Base-by-base conservation (phyloP, 2,888 invertebrate species). In the Timema podura region DNA sequence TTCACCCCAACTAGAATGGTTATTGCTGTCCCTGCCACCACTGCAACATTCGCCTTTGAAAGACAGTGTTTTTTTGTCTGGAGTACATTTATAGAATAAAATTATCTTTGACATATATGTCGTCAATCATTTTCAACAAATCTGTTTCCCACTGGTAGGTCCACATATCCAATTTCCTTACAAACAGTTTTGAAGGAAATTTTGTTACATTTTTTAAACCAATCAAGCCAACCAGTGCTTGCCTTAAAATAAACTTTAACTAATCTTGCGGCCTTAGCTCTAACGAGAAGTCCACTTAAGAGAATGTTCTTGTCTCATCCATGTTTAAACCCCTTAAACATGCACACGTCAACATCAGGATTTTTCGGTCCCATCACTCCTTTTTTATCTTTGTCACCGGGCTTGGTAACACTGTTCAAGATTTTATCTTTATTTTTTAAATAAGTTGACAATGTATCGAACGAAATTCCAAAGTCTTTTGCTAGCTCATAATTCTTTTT, bases 271-370 rank as follows among this genome's bases (percentile, higher is more conserved):
- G 57, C 57, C 30, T 57, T 57, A 13, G 57, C 57, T 57, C 13
- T 7, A 6, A 13, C 13, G n/a, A 57, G 57, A 57, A 6, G 15
- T 57, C 57, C 57, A 8, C 57, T 9, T 49, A 49, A 49, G 11
- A n/a, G 30, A 64, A 64, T 64, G 45, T 10, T 16, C 6, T 65
- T n/a, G 46, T 13, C 48, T 65, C 15, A 3, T 2, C 15, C 46
- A 10, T 15, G 15, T 47, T 65, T 65, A 46, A 65, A 65, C 45
- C 46, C 46, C 65, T 65, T 47, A 13, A 46, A 65, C 6, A 65
- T 5, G 46, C 65, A 65, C 15, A n/a, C 15, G 46, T 46, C 15
- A 10, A 44, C 65, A 6, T 13, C 13, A 15, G 46, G 65, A 9
- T 57, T 54, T 54, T 16, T 11, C n/a, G 8, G 0, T 5, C 46